phyloP scores from a whole-genome alignment of 1,140 invertebrate genomes.

The Homarus americanus region DNA sequence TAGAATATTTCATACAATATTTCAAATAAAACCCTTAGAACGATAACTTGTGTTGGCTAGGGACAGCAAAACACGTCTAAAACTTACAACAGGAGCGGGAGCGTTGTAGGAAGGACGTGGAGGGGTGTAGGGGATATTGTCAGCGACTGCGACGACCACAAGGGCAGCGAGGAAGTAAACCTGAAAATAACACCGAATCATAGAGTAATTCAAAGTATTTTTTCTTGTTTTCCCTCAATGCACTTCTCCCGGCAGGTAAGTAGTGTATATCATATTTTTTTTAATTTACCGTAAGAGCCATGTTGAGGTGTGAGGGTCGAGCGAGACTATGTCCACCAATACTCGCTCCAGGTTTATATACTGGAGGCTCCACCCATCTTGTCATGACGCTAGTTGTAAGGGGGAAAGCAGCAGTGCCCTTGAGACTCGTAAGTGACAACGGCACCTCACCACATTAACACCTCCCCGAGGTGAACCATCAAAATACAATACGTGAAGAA shows the following conservation, averaged over 20 bases:
- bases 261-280: neutral
- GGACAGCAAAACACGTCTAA: no score
- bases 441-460: no score
- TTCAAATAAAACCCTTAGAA: no score
- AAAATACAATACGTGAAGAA: no score
- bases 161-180: slow-evolving; percentile 22
- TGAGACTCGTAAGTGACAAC: neutral
- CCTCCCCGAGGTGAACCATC: no score
- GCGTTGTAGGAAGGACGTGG: slow-evolving; percentile 10
- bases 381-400: neutral
- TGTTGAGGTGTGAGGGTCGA: neutral
- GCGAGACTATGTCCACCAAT: neutral
- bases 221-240: no score
- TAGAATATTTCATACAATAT: no score
- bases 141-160: slow-evolving; percentile 2
- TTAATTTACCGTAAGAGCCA: neutral
- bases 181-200: neutral
- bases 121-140: slow-evolving; percentile 4
- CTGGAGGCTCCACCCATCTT: neutral
- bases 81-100: no score
- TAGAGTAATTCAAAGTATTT: neutral
- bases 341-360: neutral
- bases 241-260: no score
- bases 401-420: neutral
- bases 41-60: no score